These are phyloP conservation scores for Andrena chrysosceles DNA, from an alignment of 2,888 invertebrate genomes.

Conservation along the genomic window DNA sequence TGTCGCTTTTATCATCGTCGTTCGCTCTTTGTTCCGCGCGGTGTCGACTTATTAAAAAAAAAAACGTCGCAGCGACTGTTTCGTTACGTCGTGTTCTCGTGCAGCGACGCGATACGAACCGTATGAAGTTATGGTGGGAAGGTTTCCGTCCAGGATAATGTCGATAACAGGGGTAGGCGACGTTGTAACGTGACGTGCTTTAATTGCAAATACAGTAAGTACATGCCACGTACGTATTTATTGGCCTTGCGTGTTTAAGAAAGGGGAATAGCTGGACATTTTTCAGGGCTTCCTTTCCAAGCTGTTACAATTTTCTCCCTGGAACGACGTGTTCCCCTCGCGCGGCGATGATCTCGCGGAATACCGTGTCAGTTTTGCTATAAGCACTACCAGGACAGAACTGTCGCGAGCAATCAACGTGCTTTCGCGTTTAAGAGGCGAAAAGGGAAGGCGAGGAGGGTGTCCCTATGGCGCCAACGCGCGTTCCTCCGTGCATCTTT, in stretches of 20 bases:
- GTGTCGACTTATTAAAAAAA: not conserved
- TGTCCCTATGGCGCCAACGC: conserved; percentile 58
- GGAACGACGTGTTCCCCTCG: not conserved
- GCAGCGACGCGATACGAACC: not conserved
- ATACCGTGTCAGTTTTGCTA: conserved; percentile 19
- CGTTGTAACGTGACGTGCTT: conserved; percentile 3
- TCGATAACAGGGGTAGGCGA: conserved; percentile 10
- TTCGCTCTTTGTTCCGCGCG: not conserved
- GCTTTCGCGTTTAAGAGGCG: conserved; percentile 15
- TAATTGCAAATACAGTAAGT: conserved; percentile 4
- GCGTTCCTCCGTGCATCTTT: conserved; percentile 36
- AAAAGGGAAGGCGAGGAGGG: conserved; percentile 15
- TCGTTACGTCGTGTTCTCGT: not conserved
- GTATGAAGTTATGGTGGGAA: conserved; percentile 9
- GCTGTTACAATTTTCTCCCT: not conserved
- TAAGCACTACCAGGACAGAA: not conserved
- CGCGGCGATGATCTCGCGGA: conserved; percentile 16
- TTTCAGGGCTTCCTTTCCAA: not conserved
- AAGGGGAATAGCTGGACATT: not conserved
- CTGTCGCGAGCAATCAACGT: conserved; percentile 38
- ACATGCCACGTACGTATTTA: not conserved
- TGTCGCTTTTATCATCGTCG: not conserved
- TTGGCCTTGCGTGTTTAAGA: not conserved
- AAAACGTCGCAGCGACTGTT: not conserved
- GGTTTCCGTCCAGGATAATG: not conserved